These are phyloP conservation scores for Montipora foliosa DNA, from an alignment of 64 coral and sea anemone genomes.

Conservation along the genomic window DNA sequence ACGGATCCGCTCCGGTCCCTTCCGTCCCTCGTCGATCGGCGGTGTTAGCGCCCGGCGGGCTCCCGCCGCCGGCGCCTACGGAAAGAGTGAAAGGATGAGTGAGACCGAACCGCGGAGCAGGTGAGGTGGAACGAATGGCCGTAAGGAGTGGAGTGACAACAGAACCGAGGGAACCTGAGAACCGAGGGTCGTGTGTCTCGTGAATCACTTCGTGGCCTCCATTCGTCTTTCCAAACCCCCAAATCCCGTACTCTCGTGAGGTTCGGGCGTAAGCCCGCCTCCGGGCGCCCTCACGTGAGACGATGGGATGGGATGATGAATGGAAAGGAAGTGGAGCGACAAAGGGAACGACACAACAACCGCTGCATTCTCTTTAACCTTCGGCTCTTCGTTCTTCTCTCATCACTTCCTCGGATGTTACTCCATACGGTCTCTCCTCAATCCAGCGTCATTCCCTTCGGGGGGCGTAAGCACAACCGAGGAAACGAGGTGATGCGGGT, in stretches of 20 bases:
- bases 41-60: no score
- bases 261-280: neutral
- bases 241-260: neutral
- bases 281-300: conserved; percentile 4
- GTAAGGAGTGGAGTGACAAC: conserved; percentile 9
- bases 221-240: neutral
- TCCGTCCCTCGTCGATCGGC: no score
- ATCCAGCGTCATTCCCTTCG: no score
- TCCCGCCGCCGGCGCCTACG: neutral
- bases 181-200: conserved; percentile 3
- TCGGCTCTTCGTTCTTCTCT: no score
- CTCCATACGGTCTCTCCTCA: no score
- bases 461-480: no score
- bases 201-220: neutral
- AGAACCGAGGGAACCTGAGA: neutral
- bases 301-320: neutral
- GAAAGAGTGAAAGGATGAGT: conserved; percentile 1
- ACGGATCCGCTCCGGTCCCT: no score
- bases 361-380: neutral
- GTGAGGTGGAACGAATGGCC: neutral
- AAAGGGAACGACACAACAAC: neutral
- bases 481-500: neutral
- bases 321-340: neutral
- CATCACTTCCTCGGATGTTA: no score
- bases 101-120: neutral